Conservation (phyloP, 2,113 vertebrate genomes). For the Peucedramus taeniatus region DNA sequence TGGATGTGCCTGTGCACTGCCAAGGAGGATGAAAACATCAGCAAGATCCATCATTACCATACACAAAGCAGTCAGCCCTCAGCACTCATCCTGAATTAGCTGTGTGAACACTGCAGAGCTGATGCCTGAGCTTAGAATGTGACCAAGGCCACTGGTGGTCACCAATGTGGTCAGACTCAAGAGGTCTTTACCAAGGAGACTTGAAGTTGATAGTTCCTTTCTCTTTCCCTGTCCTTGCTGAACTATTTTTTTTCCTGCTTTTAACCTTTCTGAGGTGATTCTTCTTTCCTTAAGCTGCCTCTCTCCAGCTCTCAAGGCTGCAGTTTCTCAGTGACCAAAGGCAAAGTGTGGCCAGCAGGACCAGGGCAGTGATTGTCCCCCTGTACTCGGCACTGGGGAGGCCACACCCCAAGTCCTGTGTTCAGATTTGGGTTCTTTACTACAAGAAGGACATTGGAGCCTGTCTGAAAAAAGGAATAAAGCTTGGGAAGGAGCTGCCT, state of each 20-base stretch:
- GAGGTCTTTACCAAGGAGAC: not conserved
- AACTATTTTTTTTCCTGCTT: not conserved
- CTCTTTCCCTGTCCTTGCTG: not conserved
- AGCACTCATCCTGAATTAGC: not conserved
- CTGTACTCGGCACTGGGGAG: not conserved
- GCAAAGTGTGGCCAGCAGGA: not conserved
- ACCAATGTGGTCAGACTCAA: not conserved
- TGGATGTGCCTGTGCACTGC: not conserved
- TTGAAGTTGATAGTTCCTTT: not conserved
- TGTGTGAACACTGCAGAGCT: not conserved
- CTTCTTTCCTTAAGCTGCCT: not conserved
- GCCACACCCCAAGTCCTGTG: rapidly evolving
- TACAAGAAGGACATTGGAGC: not conserved
- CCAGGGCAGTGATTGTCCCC: not conserved
- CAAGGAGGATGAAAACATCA: not conserved
- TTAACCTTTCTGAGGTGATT: not conserved
- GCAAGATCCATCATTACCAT: rapidly evolving
- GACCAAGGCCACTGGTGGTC: not conserved
- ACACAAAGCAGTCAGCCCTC: not conserved
- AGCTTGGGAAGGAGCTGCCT: not conserved
- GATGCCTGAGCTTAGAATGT: not conserved
- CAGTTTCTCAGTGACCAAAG: not conserved
- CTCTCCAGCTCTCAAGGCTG: not conserved
- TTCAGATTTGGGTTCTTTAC: not conserved
- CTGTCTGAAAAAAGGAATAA: not conserved